phyloP scores from a whole-genome alignment of 1,140 invertebrate species.

The Neomicropteryx cornuta region DNA sequence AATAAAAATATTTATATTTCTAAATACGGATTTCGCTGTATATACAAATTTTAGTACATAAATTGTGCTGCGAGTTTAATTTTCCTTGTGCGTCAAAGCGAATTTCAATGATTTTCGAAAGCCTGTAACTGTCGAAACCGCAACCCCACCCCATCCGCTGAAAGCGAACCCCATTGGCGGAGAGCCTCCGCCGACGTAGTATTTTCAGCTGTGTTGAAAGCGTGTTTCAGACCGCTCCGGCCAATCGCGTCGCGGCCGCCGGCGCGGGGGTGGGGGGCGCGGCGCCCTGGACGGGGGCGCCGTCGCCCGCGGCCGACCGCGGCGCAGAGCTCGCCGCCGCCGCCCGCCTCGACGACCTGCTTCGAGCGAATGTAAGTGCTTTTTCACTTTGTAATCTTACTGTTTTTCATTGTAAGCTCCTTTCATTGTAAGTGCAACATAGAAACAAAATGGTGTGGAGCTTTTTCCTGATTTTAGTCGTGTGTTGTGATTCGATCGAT shows the following conservation, averaged over 20 bases:
- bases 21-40: too few relatives aligned
- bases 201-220: conserved; percentile 10
- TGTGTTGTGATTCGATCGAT: too few relatives aligned
- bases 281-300: conserved; percentile 3
- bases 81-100: conserved; percentile 11
- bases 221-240: conserved; percentile 2
- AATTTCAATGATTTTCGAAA: conserved; percentile 11
- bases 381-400: too few relatives aligned
- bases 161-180: conserved; percentile 6
- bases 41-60: too few relatives aligned
- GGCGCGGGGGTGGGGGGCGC: neutral
- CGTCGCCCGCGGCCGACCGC: conserved; percentile 9
- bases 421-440: too few relatives aligned
- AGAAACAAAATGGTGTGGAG: too few relatives aligned
- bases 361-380: too few relatives aligned
- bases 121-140: conserved; percentile 14
- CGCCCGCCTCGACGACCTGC: neutral
- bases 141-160: conserved; percentile 7
- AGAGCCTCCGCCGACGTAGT: conserved; percentile 9
- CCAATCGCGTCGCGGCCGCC: conserved; percentile 2
- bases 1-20: too few relatives aligned
- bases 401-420: too few relatives aligned
- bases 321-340: conserved; percentile 3
- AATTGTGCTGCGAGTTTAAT: too few relatives aligned
- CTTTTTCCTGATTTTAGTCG: too few relatives aligned